Percentiles rank a stretch among this genome's conserved stretches.
These are phyloP conservation scores for Psittacula cyanocephala DNA, from an alignment of 2,113 vertebrate species.

Conservation along the genomic window DNA sequence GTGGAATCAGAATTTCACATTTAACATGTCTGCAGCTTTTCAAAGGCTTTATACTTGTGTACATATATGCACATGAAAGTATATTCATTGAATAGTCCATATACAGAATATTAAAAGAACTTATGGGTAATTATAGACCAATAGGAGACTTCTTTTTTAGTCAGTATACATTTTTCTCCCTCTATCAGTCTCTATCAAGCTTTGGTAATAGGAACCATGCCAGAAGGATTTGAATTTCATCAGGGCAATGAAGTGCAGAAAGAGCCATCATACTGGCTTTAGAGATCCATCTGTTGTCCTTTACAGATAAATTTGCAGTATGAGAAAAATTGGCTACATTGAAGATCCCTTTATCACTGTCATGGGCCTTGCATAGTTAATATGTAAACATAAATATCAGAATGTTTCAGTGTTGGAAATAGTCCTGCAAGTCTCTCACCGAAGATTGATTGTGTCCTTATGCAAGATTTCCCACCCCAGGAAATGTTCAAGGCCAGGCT, in stretches of 20 bases:
- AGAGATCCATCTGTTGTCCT: slow-evolving; percentile 15
- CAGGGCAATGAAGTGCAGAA: neutral
- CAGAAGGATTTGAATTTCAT: neutral
- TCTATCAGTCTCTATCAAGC: neutral
- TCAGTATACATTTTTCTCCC: neutral
- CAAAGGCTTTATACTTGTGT: neutral
- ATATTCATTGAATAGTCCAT: neutral
- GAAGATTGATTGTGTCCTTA: neutral
- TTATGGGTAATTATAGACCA: neutral
- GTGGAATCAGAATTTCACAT: slow-evolving; percentile 13
- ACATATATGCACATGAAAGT: neutral
- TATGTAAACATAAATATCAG: neutral
- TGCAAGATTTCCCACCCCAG: neutral
- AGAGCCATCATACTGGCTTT: neutral
- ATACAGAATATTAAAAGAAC: neutral
- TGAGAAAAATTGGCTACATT: neutral
- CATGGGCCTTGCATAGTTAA: neutral
- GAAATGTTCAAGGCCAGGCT: neutral
- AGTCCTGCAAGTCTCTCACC: neutral
- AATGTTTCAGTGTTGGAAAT: neutral
- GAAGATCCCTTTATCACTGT: neutral
- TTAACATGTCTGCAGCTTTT: neutral
- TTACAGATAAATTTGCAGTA: neutral
- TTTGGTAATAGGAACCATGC: neutral
- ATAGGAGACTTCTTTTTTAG: neutral